Base-by-base conservation (phyloP, 2,113 vertebrate genomes). In the Hoplias malabaricus region DNA sequence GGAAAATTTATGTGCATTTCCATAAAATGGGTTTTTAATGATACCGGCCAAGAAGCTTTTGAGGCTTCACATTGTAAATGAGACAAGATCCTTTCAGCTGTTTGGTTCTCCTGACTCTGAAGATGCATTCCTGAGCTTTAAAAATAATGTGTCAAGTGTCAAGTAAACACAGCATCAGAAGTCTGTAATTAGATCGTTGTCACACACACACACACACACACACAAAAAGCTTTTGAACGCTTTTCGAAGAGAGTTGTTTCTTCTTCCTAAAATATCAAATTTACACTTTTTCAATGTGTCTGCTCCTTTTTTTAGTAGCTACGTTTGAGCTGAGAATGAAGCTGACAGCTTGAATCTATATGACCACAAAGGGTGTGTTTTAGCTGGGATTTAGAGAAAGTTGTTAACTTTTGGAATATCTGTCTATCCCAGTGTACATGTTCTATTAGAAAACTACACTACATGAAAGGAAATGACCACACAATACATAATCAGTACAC, bases 61-160 rank as follows among this genome's bases (percentile, higher is more conserved):
- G 14, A 79, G 38, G 21, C 38, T 34, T 42, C 46, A 54, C 27
- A 38, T 66, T 68, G 53, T 50, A 29, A 68, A 43, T 29, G 33
- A 38, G 33, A 66, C 21, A 25, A 38, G 25, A 73, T 65, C 61
- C 50, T 29, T 71, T 72, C 54, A 79, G 36, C 70, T 68, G 61
- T 42, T 56, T 46, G 40, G 36, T 59, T 59, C 31, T 43, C 21
- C 38, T 29, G 46, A 56, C 69, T 72, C 59, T 62, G 53, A 79
- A 72, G 9, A 79, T 56, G 61, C 48, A 59, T 48, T 68, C 21
- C 31, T 53, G 56, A 19, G 40, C 53, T 68, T 80, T 75, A 48
- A 73, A 68, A 59, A 69, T 29, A 61, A n/a, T 57, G 65, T 75
- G 66, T 70, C 66, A 80, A 56, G 23, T 63, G 66, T 57, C 66